Conservation (phyloP, 2,113 vertebrate species). For the Opisthocomus hoazin region DNA sequence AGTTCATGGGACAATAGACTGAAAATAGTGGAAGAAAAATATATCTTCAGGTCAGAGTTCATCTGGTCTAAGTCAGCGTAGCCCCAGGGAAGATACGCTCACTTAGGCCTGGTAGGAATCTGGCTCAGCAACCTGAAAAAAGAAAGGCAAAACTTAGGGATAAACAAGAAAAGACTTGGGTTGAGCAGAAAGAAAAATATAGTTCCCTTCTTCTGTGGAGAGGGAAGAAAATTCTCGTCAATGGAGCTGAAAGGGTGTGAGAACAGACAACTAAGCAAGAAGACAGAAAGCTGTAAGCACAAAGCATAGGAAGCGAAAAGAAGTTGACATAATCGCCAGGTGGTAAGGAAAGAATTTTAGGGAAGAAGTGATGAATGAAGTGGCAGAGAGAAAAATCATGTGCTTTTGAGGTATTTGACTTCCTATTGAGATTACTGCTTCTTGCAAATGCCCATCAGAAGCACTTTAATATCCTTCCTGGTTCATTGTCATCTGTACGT, state of each 20-base stretch:
- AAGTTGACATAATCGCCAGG: neutral
- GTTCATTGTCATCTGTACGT: neutral
- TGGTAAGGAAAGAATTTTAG: neutral
- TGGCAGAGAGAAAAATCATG: neutral
- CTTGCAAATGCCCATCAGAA: neutral
- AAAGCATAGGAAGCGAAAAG: neutral
- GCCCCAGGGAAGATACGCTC: conserved; percentile 29
- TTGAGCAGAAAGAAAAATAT: neutral
- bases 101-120: conserved; percentile 44
- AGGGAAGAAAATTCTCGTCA: neutral
- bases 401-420: neutral
- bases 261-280: neutral
- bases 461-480: neutral
- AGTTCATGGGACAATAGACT: neutral
- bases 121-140: conserved; percentile 39
- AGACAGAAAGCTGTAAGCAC: neutral
- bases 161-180: neutral
- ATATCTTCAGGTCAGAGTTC: conserved; percentile 24
- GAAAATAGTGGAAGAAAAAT: neutral
- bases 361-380: neutral
- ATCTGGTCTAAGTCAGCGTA: conserved; percentile 37
- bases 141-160: conserved; percentile 22
- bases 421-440: neutral
- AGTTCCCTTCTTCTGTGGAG: neutral
- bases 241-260: neutral